phyloP scores from a whole-genome alignment of 1,140 invertebrate genomes.

The Diabrotica virgifera region DNA sequence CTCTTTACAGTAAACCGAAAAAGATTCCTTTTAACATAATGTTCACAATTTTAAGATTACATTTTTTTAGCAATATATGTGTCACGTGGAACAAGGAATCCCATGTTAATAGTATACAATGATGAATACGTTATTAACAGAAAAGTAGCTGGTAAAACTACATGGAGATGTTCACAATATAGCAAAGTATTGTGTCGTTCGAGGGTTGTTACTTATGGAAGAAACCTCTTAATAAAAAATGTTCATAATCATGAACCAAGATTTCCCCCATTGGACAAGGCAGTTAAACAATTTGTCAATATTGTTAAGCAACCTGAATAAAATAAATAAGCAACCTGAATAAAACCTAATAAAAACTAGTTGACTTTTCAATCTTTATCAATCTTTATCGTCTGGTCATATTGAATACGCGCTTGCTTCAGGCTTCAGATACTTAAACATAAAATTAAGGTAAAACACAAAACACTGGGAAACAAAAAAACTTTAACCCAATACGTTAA shows the following conservation, averaged over 20 bases:
- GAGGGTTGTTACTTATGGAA: slow-evolving; percentile 28
- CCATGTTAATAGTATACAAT: slow-evolving; percentile 33
- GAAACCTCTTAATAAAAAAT: slow-evolving; percentile 22
- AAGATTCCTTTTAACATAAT: too few species aligned
- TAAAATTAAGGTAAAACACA: too few species aligned
- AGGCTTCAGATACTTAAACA: too few species aligned
- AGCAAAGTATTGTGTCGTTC: slow-evolving; percentile 29
- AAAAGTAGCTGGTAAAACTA: slow-evolving; percentile 20
- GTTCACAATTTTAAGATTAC: neutral
- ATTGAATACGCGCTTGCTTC: too few species aligned
- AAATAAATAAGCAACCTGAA: neutral
- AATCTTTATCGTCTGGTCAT: too few species aligned
- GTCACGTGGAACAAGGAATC: slow-evolving; percentile 34
- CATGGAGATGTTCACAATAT: slow-evolving; percentile 31
- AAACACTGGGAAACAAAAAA: too few species aligned
- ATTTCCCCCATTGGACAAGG: slow-evolving; percentile 8
- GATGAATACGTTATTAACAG: slow-evolving; percentile 29
- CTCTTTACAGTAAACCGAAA: too few species aligned
- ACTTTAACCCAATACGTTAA: too few species aligned
- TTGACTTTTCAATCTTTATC: too few species aligned
- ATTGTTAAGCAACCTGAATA: neutral
- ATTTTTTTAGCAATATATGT: slow-evolving; percentile 28
- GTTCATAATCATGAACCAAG: slow-evolving; percentile 29
- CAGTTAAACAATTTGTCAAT: slow-evolving; percentile 3
- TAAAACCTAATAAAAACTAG: neutral